Evolutionary conservation across 2,113 vertebrate genomes (phyloP).

Genomic region (Puffinus mauretanicus): DNA sequence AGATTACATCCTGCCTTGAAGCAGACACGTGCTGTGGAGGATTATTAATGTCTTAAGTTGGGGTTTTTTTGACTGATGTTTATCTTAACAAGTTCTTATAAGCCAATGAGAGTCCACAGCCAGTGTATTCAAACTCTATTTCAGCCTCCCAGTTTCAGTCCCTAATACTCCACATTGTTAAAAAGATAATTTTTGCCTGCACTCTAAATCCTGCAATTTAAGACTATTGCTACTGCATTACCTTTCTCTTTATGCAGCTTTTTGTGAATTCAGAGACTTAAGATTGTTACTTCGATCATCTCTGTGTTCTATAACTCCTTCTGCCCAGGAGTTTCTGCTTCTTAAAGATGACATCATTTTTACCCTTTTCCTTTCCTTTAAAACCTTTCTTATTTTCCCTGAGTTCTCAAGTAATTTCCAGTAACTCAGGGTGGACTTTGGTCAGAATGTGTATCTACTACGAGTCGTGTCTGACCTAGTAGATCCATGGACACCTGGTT

Average conservation of each 20-base stretch:
- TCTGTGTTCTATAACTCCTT: neutral
- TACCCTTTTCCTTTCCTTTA: neutral
- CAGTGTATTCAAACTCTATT: neutral
- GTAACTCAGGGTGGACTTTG: neutral
- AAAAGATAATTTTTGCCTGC: neutral
- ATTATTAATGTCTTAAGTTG: neutral
- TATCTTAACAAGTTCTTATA: fast-evolving
- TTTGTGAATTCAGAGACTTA: neutral
- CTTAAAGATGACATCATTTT: neutral
- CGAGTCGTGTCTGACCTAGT: neutral
- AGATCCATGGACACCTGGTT: neutral
- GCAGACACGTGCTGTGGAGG: neutral
- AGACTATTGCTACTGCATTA: neutral
- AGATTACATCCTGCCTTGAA: neutral
- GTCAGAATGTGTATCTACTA: neutral
- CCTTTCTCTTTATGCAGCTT: neutral
- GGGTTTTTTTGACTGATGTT: neutral
- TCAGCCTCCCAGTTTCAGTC: neutral
- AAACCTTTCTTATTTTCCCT: neutral
- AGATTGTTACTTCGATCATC: neutral
- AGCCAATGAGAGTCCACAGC: neutral
- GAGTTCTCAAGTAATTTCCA: neutral
- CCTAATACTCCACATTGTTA: fast-evolving
- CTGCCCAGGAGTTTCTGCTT: neutral
- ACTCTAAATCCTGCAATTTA: neutral